Percentiles rank a stretch among this genome's conserved stretches.
These are phyloP conservation scores for Crocodylus rhombifer DNA, from an alignment of 2,797 vertebrate species.

Conservation along the genomic window DNA sequence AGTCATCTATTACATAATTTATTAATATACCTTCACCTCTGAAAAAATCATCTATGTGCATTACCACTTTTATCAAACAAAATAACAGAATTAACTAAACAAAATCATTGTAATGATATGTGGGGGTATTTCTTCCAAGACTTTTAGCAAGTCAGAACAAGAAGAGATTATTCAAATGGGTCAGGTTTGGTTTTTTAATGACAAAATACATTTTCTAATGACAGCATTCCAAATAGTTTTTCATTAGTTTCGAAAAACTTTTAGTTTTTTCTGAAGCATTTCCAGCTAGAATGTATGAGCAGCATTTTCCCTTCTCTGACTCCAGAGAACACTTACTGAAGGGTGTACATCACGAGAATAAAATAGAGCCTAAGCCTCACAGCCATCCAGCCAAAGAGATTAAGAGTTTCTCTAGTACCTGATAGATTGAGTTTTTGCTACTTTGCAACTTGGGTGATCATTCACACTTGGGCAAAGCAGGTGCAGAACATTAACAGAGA, in stretches of 20 bases:
- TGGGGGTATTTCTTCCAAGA: no score
- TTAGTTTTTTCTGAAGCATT: background rate
- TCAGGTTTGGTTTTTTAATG: background rate
- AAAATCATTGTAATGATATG: no score
- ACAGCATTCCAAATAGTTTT: background rate
- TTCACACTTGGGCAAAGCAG: background rate
- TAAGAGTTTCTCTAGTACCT: background rate
- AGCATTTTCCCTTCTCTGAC: background rate
- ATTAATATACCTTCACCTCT: no score
- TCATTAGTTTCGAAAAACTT: background rate
- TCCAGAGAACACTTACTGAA: background rate
- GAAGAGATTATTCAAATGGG: background rate
- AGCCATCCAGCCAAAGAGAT: background rate
- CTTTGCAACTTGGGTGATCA: background rate
- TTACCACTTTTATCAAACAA: no score
- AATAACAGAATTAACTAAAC: no score
- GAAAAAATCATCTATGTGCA: no score
- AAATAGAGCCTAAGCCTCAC: background rate
- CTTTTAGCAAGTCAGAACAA: no score
- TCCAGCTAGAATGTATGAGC: background rate
- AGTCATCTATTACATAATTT: no score
- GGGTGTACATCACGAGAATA: background rate
- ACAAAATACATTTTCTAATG: no score
- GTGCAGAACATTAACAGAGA: rapidly evolving
- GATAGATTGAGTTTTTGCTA: background rate